phyloP scores from a whole-genome alignment of 2,888 invertebrate genomes.

The Caenorhabditis japonica region DNA sequence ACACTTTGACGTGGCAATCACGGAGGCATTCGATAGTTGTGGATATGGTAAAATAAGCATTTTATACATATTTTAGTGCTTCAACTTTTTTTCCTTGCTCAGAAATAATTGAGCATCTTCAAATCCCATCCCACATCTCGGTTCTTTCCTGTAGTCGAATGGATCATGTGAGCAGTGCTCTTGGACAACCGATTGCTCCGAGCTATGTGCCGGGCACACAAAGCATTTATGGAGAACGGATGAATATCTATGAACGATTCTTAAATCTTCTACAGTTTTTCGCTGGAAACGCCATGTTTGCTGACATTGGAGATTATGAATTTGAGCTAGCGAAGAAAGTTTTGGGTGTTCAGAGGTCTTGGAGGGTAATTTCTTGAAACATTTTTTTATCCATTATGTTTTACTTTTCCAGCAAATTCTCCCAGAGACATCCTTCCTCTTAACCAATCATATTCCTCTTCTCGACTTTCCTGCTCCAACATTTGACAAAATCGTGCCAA shows the following conservation, averaged over 20 bases:
- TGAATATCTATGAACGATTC: constrained; percentile 26
- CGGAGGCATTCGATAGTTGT: constrained; percentile 40
- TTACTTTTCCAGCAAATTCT: constrained; percentile 16
- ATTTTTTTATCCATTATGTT: background rate
- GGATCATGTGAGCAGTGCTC: constrained; percentile 35
- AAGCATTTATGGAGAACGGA: constrained; percentile 21
- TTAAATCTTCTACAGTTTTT: constrained; percentile 26
- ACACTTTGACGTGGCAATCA: constrained; percentile 37
- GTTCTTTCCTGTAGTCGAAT: constrained; percentile 27
- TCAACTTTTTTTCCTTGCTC: no score
- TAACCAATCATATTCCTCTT: constrained; percentile 37
- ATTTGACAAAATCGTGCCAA: constrained; percentile 53
- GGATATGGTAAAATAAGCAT: constrained; percentile 18
- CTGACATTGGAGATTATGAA: constrained; percentile 31
- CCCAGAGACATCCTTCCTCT: constrained; percentile 30
- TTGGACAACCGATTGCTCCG: constrained; percentile 41
- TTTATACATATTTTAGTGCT: no score
- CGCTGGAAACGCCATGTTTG: constrained; percentile 22
- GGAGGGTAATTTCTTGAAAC: constrained; percentile 10
- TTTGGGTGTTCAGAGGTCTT: constrained; percentile 23
- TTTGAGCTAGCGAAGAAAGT: constrained; percentile 12
- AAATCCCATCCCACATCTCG: constrained; percentile 35
- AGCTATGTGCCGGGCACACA: constrained; percentile 45
- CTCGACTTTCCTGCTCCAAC: constrained; percentile 62
- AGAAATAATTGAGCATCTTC: constrained; percentile 34